Percentiles rank a stretch among this genome's conserved stretches.
Conservation (phyloP, 2,797 vertebrate species). For the Parambassis ranga region DNA sequence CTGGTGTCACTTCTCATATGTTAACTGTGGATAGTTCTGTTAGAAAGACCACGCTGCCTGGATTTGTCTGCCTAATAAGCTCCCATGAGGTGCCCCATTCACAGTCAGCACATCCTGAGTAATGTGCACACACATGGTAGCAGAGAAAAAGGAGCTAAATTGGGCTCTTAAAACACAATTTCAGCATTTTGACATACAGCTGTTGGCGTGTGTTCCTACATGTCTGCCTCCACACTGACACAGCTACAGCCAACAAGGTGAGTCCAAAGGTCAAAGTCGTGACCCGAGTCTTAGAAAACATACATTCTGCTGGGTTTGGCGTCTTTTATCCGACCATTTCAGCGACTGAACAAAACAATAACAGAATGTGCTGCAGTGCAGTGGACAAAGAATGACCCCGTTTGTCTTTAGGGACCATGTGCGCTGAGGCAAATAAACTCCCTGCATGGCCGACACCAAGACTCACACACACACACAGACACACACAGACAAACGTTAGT, state of each 20-base stretch:
- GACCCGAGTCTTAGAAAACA: no score
- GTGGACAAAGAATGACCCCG: neutral
- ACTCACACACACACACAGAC: conserved; percentile 17
- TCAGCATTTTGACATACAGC: neutral
- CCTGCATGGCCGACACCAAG: neutral
- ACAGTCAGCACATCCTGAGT: conserved; percentile 29
- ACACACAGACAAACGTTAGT: neutral
- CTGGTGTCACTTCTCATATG: conserved; percentile 11
- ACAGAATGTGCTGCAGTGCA: no score
- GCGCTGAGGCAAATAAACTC: neutral
- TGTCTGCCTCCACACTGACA: conserved; percentile 30
- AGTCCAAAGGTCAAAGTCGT: conserved; percentile 29
- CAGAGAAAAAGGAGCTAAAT: neutral
- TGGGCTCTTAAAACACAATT: neutral
- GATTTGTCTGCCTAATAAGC: conserved; percentile 54
- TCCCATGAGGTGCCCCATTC: conserved; percentile 19
- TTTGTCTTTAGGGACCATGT: conserved; percentile 7
- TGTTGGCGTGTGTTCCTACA: conserved; percentile 8
- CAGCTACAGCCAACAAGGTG: conserved; percentile 10
- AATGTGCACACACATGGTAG: neutral
- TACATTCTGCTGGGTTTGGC: no score
- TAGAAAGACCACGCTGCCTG: conserved; percentile 41
- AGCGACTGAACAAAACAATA: no score
- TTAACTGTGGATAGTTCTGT: conserved; percentile 20
- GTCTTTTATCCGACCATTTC: no score